These are phyloP conservation scores for Dasyprocta punctata DNA, from an alignment of 2,113 vertebrate species.

Conservation along the genomic window DNA sequence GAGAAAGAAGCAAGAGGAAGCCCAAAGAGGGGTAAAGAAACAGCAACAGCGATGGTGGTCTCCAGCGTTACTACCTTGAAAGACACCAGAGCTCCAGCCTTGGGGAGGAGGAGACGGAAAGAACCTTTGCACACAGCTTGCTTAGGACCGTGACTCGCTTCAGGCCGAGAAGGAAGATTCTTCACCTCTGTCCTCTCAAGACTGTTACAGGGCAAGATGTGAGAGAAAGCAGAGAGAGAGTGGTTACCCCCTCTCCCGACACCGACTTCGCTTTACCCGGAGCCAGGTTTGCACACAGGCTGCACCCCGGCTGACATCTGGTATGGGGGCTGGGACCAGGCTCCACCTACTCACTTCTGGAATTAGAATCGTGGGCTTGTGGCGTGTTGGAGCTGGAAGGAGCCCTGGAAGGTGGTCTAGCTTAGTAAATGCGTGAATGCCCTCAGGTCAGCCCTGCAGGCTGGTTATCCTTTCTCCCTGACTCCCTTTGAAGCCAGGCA, in stretches of 20 bases:
- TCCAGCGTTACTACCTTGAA: background rate
- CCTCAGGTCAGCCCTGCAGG: background rate
- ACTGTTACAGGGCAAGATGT: background rate
- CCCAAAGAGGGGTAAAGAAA: background rate
- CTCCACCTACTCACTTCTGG: background rate
- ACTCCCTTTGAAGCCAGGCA: background rate
- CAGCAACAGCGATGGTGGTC: background rate
- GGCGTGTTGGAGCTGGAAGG: background rate
- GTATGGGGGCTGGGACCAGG: background rate
- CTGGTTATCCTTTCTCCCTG: background rate
- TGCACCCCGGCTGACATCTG: background rate
- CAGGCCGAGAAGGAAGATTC: background rate
- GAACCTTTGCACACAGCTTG: background rate
- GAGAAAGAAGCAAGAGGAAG: background rate
- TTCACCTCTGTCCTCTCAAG: background rate
- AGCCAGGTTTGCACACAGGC: background rate
- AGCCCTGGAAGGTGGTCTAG: background rate
- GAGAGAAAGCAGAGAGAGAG: background rate
- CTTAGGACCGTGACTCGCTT: background rate
- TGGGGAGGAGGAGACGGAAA: background rate
- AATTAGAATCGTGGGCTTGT: conserved; percentile 22
- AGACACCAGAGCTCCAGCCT: background rate
- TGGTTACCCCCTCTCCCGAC: background rate
- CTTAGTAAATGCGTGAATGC: background rate
- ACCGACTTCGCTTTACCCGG: background rate